A percentile compares a stretch with the other conserved stretches of the same genome.
Conservation (phyloP, 2,888 invertebrate species). For the Drosophila mettleri region DNA sequence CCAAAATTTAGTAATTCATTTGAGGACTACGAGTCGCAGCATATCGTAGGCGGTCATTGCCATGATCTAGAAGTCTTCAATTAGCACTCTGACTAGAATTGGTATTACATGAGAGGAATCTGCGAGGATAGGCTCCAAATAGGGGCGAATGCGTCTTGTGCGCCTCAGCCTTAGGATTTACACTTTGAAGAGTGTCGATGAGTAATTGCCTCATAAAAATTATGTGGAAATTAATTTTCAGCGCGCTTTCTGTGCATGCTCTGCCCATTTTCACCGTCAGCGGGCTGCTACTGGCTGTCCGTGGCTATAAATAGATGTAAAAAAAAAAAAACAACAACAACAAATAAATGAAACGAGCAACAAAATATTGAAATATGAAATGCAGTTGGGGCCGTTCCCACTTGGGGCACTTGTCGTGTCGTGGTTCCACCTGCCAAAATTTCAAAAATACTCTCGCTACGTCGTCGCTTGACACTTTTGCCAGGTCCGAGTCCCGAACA, state of each 20-base stretch:
- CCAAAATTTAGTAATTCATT: too few species aligned
- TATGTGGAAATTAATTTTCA: constrained; percentile 81
- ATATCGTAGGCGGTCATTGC: neutral
- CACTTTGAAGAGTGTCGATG: constrained; percentile 62
- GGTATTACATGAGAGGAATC: neutral
- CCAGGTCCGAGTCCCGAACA: constrained; percentile 30
- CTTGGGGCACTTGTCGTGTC: constrained; percentile 72
- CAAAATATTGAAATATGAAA: constrained; percentile 77
- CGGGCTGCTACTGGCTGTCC: constrained; percentile 3
- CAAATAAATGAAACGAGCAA: constrained; percentile 52
- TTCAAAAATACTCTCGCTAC: constrained; percentile 61
- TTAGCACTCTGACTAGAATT: neutral
- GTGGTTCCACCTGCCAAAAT: constrained; percentile 77
- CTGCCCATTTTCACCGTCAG: constrained; percentile 32
- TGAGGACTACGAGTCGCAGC: too few species aligned
- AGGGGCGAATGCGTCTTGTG: neutral
- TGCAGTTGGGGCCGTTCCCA: constrained; percentile 55
- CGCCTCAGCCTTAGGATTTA: neutral
- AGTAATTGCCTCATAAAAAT: constrained; percentile 82
- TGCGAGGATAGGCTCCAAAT: neutral
- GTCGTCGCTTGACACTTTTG: constrained; percentile 74
- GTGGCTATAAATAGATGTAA: constrained; percentile 54
- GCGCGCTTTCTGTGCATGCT: constrained; percentile 50
- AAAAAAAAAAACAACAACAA: constrained; percentile 14
- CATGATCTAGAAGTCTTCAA: neutral